These are phyloP conservation scores for Antechinus flavipes DNA, from an alignment of 2,113 vertebrate species.

Conservation along the genomic window DNA sequence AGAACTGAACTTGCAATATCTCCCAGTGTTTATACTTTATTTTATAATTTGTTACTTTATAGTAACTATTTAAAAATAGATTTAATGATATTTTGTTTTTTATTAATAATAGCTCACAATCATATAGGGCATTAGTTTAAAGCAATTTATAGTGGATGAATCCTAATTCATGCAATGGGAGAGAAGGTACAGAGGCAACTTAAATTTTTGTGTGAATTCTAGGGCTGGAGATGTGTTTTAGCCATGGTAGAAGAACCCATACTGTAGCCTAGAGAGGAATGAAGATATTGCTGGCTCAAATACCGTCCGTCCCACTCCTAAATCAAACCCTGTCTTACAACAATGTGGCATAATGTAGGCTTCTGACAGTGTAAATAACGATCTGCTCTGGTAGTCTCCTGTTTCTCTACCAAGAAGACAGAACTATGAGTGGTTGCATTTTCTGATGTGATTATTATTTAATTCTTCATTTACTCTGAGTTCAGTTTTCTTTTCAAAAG, in stretches of 20 bases:
- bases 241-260: not conserved
- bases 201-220: not conserved
- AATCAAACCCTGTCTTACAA: not conserved
- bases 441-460: not conserved
- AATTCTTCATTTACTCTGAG: not conserved
- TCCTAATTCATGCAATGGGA: not conserved
- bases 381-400: not conserved
- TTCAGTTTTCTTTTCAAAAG: too few species aligned
- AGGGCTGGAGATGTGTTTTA: not conserved
- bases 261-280: not conserved
- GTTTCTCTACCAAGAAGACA: not conserved
- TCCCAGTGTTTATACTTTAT: too few species aligned
- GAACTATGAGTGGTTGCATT: not conserved
- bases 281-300: not conserved
- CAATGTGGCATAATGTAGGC: not conserved
- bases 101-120: too few species aligned
- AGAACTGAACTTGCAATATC: too few species aligned
- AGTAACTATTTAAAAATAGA: not conserved
- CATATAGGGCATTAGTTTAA: not conserved
- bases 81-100: not conserved
- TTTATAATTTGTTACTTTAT: not conserved
- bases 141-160: not conserved
- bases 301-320: not conserved
- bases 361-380: not conserved
- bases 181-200: not conserved